Evolutionary conservation across 2,113 vertebrate species (phyloP).

Genomic region (cattle (Bos taurus)): DNA sequence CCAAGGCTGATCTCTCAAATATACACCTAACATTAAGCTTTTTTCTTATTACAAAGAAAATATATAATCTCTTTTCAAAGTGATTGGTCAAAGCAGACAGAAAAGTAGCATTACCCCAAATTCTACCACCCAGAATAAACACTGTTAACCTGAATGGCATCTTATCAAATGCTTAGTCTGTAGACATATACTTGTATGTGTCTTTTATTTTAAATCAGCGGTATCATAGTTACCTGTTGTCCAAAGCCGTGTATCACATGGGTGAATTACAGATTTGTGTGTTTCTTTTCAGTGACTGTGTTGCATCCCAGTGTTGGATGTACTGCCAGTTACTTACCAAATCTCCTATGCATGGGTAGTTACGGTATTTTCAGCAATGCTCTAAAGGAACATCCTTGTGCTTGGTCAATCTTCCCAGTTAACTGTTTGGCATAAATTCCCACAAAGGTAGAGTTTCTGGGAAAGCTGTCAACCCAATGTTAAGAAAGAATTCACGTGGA

Average conservation of each 20-base stretch:
- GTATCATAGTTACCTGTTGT: background rate
- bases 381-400: background rate
- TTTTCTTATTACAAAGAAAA: background rate
- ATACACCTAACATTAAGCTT: background rate
- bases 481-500: background rate
- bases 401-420: background rate
- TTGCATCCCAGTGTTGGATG: background rate
- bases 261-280: background rate
- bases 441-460: background rate
- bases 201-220: background rate
- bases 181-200: background rate
- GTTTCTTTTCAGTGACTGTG: background rate
- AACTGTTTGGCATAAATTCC: background rate
- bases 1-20: background rate
- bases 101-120: background rate
- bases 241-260: background rate
- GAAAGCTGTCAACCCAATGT: background rate
- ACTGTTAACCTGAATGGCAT: background rate
- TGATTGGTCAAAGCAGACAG: background rate
- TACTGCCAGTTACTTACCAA: background rate
- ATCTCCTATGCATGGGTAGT: background rate
- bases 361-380: background rate
- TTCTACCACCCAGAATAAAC: background rate
- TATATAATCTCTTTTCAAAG: background rate
- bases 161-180: background rate